phyloP scores from a whole-genome alignment of 2,888 invertebrate species.

The Eristalinus aeneus region DNA sequence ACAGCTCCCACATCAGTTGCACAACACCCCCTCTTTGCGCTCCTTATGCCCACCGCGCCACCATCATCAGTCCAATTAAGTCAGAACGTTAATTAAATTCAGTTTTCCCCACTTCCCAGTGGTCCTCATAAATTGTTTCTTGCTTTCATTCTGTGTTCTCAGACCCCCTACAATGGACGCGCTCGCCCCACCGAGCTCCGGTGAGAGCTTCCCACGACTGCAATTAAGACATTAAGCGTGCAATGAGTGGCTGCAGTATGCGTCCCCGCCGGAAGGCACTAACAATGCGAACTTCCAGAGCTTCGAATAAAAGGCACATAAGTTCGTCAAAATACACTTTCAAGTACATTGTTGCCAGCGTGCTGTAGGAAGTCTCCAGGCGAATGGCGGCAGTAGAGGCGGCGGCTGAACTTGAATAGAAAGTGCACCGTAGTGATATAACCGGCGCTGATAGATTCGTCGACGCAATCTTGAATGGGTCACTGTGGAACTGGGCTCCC shows the following conservation, averaged over 20 bases:
- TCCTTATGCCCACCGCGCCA: background rate
- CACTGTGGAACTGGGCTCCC: conserved; percentile 45
- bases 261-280: background rate
- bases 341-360: background rate
- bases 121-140: background rate
- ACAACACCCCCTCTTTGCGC: background rate
- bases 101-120: background rate
- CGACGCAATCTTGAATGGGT: conserved; percentile 25
- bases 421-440: conserved; percentile 55
- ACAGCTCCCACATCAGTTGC: too few species aligned
- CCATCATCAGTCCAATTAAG: background rate
- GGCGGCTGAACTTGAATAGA: conserved; percentile 50
- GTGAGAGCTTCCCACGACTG: conserved; percentile 64
- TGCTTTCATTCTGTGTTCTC: background rate
- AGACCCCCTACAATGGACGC: background rate
- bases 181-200: background rate
- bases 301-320: background rate
- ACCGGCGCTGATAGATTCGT: conserved; percentile 19
- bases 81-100: background rate
- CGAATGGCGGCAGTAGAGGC: background rate
- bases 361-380: background rate
- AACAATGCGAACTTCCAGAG: background rate
- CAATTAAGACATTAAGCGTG: conserved; percentile 44
- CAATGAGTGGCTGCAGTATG: conserved; percentile 40
- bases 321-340: background rate